A percentile compares a stretch with the other conserved stretches of the same genome.
phyloP scores from a whole-genome alignment of 2,797 vertebrate genomes.

The Eulemur albifrons region DNA sequence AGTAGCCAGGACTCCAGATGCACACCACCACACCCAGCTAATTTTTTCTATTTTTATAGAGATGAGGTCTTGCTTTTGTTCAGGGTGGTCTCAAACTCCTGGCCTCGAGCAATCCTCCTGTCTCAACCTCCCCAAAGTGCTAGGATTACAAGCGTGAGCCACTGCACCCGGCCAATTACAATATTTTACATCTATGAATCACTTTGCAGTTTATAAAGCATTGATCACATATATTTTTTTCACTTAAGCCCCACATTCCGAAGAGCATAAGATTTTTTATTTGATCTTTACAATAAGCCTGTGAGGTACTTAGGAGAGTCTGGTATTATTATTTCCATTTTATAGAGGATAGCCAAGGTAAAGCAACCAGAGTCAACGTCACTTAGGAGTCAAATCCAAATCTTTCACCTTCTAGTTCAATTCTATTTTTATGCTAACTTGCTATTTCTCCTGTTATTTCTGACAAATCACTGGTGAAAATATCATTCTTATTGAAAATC shows the following conservation, averaged over 20 bases:
- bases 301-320: not conserved
- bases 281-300: not conserved
- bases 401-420: not conserved
- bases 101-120: not conserved
- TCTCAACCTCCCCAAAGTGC: not conserved
- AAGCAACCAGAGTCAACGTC: not conserved
- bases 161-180: not conserved
- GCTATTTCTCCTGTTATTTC: not conserved
- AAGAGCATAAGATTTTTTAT: not conserved
- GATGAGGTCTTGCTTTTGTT: not conserved
- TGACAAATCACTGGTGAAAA: slow-evolving; percentile 8
- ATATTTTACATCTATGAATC: not conserved
- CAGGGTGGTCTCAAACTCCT: not conserved
- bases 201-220: not conserved
- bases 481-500: not conserved
- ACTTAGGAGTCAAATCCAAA: not conserved
- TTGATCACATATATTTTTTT: not conserved
- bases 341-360: not conserved
- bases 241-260: not conserved
- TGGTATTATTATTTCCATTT: not conserved
- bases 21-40: not conserved
- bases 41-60: not conserved
- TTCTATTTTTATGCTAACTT: not conserved
- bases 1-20: not conserved
- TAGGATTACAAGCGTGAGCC: not conserved